Conservation (phyloP, 2,797 vertebrate genomes). For the Sebastes goodei region DNA sequence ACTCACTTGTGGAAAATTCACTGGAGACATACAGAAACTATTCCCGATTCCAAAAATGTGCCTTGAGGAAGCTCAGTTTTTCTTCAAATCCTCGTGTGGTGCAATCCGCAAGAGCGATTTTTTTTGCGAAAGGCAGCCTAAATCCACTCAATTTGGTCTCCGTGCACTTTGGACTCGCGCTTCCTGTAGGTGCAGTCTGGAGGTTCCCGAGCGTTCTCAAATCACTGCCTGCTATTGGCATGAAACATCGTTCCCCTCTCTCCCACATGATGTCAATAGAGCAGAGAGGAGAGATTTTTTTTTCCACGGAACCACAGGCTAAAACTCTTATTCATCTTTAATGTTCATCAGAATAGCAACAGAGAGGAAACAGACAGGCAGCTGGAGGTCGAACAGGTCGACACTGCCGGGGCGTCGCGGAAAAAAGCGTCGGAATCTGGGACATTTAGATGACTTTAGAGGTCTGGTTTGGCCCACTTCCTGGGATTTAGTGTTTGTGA, state of each 20-base stretch:
- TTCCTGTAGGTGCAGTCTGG: conserved; percentile 35
- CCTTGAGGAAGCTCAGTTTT: background rate
- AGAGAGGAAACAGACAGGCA: conserved; percentile 24
- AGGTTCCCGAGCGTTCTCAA: conserved; percentile 26
- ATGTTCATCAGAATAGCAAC: conserved; percentile 47
- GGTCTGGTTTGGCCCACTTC: background rate
- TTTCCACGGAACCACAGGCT: conserved; percentile 41
- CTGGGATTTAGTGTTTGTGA: background rate
- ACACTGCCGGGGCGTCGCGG: background rate
- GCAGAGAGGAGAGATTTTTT: conserved; percentile 52
- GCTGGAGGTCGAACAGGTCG: conserved; percentile 34
- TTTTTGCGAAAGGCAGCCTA: background rate
- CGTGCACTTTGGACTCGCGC: conserved; percentile 23
- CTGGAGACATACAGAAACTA: conserved; percentile 29
- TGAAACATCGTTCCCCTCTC: conserved; percentile 39
- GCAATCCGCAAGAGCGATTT: background rate
- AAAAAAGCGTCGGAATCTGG: background rate
- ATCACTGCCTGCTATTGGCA: conserved; percentile 41
- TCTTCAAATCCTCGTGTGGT: background rate
- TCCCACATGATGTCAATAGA: conserved; percentile 43
- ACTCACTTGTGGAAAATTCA: conserved; percentile 43
- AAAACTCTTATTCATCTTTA: conserved; percentile 50
- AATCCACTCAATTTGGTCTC: conserved; percentile 35
- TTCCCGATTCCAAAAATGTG: conserved; percentile 22
- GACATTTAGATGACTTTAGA: background rate